These are phyloP conservation scores for Pogonus chalceus DNA, from an alignment of 1,140 invertebrate species.

Conservation along the genomic window DNA sequence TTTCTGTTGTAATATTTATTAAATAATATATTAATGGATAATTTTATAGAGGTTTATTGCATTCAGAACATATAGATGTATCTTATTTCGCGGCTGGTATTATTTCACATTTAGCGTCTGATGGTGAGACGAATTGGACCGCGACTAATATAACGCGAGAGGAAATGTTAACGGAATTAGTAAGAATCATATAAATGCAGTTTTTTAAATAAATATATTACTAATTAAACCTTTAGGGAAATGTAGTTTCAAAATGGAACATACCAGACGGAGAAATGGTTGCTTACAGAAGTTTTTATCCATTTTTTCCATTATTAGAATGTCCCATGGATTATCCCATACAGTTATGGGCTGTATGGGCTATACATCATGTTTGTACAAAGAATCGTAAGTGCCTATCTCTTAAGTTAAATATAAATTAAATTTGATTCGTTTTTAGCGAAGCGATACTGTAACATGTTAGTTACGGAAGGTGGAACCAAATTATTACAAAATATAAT, in stretches of 20 bases:
- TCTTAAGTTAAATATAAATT: slow-evolving; percentile 11
- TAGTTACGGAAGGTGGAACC: slow-evolving; percentile 52
- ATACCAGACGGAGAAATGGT: slow-evolving; percentile 73
- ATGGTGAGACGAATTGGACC: slow-evolving; percentile 44
- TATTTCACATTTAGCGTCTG: slow-evolving; percentile 64
- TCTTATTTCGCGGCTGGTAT: slow-evolving; percentile 79
- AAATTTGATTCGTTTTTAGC: slow-evolving; percentile 37
- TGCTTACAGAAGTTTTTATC: slow-evolving; percentile 71
- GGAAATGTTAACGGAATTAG: slow-evolving; percentile 47
- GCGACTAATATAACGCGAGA: slow-evolving; percentile 29
- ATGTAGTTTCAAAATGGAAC: slow-evolving; percentile 57
- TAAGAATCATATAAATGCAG: slow-evolving; percentile 18
- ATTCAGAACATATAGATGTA: slow-evolving; percentile 64
- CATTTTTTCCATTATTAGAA: slow-evolving; percentile 60
- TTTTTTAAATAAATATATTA: background rate
- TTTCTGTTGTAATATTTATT: background rate
- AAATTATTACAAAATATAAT: slow-evolving; percentile 40
- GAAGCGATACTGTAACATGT: slow-evolving; percentile 61
- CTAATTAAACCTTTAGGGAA: slow-evolving; percentile 23
- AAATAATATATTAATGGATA: background rate
- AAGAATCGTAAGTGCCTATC: slow-evolving; percentile 55
- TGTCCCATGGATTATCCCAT: slow-evolving; percentile 53
- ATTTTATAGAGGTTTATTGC: slow-evolving; percentile 36
- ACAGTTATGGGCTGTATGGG: slow-evolving; percentile 76
- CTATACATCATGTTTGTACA: slow-evolving; percentile 71